phyloP scores from a whole-genome alignment of 1,140 invertebrate species.

The Hycleus phaleratus region DNA sequence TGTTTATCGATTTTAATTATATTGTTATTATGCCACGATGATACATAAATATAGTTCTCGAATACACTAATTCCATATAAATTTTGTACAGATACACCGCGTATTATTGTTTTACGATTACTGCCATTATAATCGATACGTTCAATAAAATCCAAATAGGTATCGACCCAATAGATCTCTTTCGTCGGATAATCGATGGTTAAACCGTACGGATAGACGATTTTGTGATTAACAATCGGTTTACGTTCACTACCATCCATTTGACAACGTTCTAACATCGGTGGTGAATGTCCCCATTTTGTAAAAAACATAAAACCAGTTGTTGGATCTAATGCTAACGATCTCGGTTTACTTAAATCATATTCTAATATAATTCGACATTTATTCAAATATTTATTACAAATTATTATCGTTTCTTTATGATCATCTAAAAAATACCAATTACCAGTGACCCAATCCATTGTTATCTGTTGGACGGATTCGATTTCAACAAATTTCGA shows the following conservation, averaged over 20 bases:
- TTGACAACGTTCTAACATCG: conserved; percentile 53
- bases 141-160: conserved; percentile 67
- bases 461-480: conserved; percentile 60
- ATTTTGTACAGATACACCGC: conserved; percentile 54
- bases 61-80: conserved; percentile 64
- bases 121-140: conserved; percentile 61
- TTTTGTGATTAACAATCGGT: conserved; percentile 51
- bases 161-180: conserved; percentile 73
- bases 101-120: conserved; percentile 56
- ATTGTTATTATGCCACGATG: conserved; percentile 56
- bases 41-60: conserved; percentile 58
- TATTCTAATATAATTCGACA: conserved; percentile 62
- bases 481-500: conserved; percentile 49
- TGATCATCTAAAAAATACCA: conserved; percentile 79
- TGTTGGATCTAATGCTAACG: conserved; percentile 74
- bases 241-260: conserved; percentile 53
- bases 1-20: conserved; percentile 54
- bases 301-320: conserved; percentile 71
- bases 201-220: conserved; percentile 63
- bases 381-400: conserved; percentile 51
- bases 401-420: conserved; percentile 65
- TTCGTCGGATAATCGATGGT: conserved; percentile 63
- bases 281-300: conserved; percentile 57
- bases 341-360: conserved; percentile 63
- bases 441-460: conserved; percentile 80